Evolutionary conservation across 2,797 vertebrate species (phyloP).

Genomic region (Rhinatrema bivittatum): DNA sequence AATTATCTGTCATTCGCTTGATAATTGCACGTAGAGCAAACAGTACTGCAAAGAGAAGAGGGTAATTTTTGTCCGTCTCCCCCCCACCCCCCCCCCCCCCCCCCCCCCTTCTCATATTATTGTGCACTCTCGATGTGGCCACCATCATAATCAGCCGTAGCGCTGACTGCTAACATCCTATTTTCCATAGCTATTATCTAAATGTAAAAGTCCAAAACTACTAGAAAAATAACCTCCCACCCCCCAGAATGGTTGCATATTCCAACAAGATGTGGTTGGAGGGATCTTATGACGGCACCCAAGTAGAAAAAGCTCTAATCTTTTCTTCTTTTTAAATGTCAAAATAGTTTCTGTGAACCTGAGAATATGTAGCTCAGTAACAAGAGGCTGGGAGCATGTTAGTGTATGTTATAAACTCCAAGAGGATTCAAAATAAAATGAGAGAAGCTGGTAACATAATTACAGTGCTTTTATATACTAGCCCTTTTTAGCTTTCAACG

Average conservation of each 20-base stretch:
- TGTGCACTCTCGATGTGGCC: slow-evolving; percentile 37
- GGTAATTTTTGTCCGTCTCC: slow-evolving; percentile 18
- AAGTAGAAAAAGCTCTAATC: slow-evolving; percentile 36
- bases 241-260: slow-evolving; percentile 29
- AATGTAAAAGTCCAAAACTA: slow-evolving; percentile 34
- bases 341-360: slow-evolving; percentile 5
- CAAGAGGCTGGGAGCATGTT: no score
- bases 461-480: slow-evolving; percentile 8
- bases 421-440: background rate
- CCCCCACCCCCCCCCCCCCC: no score
- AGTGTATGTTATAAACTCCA: background rate
- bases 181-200: slow-evolving; percentile 43
- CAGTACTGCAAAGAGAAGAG: slow-evolving; percentile 13
- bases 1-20: slow-evolving; percentile 47
- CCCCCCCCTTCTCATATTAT: slow-evolving; percentile 1
- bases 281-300: slow-evolving; percentile 12
- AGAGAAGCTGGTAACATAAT: background rate
- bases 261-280: slow-evolving; percentile 28
- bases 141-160: slow-evolving; percentile 44
- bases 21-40: slow-evolving; percentile 37
- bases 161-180: slow-evolving; percentile 44
- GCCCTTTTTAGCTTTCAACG: no score
- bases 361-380: background rate
- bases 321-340: slow-evolving; percentile 32
- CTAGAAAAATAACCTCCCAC: slow-evolving; percentile 31